Evolutionary conservation across 2,113 vertebrate genomes (phyloP).

Genomic region (Patagioenas fasciata): DNA sequence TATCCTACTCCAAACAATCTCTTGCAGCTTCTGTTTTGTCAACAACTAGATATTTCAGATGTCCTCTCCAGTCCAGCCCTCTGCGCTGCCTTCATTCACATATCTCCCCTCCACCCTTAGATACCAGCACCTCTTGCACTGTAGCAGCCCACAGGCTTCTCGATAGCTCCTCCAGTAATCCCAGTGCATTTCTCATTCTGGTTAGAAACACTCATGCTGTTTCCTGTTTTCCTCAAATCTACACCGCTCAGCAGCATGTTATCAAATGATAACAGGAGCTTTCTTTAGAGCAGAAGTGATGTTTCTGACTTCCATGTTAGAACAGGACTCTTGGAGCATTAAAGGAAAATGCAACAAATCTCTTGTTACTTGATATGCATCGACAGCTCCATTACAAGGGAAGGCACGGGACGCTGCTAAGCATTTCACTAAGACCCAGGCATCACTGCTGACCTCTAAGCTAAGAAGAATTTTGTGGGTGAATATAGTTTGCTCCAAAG

Average conservation of each 20-base stretch:
- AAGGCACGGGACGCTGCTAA: not conserved
- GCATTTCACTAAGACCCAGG: not conserved
- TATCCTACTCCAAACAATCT: not conserved
- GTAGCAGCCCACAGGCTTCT: not conserved
- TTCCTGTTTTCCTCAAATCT: not conserved
- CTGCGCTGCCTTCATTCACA: not conserved
- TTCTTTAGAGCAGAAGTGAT: not conserved
- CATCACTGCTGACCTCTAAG: not conserved
- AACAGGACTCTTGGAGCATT: not conserved
- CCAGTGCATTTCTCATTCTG: not conserved
- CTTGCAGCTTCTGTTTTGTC: not conserved
- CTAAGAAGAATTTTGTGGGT: not conserved
- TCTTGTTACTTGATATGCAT: not conserved
- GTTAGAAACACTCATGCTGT: not conserved
- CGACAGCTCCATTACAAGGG: not conserved
- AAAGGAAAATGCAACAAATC: not conserved
- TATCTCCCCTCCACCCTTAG: accelerated
- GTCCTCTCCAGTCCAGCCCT: not conserved
- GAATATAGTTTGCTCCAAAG: not conserved
- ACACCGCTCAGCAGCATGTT: not conserved
- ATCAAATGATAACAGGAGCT: not conserved
- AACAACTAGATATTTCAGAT: not conserved
- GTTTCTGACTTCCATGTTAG: not conserved
- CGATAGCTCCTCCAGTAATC: not conserved
- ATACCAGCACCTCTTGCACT: not conserved